A percentile compares a stretch with the other conserved stretches of the same genome.
phyloP scores from a whole-genome alignment of 2,888 invertebrate genomes.

The Pheosia gnoma region DNA sequence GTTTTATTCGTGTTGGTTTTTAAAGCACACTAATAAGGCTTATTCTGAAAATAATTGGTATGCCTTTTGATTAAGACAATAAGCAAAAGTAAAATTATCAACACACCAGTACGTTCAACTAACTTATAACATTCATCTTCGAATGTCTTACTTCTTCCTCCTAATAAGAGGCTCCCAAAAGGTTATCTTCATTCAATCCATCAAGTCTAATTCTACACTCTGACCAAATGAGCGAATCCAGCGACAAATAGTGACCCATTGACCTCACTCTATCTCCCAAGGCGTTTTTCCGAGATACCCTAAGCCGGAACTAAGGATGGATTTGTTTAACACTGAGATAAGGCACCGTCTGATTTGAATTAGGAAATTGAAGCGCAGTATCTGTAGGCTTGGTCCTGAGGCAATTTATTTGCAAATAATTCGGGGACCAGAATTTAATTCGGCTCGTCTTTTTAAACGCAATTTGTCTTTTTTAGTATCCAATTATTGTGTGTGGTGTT shows the following conservation, averaged over 20 bases:
- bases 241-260: constrained; percentile 41
- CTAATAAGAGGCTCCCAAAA: background rate
- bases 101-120: no score
- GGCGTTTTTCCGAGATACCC: constrained; percentile 34
- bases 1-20: no score
- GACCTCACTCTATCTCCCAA: constrained; percentile 40
- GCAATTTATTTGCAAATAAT: constrained; percentile 71
- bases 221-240: constrained; percentile 39
- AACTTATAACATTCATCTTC: no score
- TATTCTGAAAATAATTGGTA: no score
- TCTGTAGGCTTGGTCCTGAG: constrained; percentile 43
- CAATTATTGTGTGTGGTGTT: constrained; percentile 32
- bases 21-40: no score
- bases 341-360: constrained; percentile 63
- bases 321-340: constrained; percentile 55
- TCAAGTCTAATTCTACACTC: constrained; percentile 41
- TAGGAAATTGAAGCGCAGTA: constrained; percentile 61
- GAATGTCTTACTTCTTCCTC: no score
- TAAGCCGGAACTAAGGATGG: constrained; percentile 39
- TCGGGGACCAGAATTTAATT: constrained; percentile 50
- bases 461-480: constrained; percentile 30
- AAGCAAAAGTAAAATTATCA: no score
- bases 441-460: constrained; percentile 40
- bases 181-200: constrained; percentile 43
- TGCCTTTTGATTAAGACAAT: no score